Evolutionary conservation across 2,888 invertebrate genomes (phyloP), one percentile per base, ranked within the genome.

Genomic region (Polyploca ridens): DNA sequence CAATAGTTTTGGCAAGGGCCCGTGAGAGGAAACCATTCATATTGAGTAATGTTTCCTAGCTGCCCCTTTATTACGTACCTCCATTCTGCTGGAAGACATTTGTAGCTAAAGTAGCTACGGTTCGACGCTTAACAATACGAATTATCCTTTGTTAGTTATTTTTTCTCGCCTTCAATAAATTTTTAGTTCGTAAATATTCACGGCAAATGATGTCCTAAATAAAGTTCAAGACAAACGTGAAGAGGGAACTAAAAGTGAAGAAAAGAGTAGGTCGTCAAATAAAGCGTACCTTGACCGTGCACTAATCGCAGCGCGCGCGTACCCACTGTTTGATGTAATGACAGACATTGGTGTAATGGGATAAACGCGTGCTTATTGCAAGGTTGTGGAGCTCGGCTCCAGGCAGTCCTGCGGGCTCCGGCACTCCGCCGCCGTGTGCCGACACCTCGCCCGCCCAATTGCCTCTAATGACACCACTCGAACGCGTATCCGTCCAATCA

Each of bases 401-500:
- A 85, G 85, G 83, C 90, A 86, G 87, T 87, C 81, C 85, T 84
- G 87, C 84, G 86, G 83, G 83, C 84, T 78, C 83, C 80, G 82
- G 64, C 82, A 78, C 81, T 74, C 81, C 71, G 81, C 78, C 81
- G 83, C 83, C 86, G 88, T 84, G 82, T 77, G 82, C 82, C 85
- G 84, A 89, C 87, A 84, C 86, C 86, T 85, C 86, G 80, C 83
- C 83, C 81, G 81, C 76, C 85, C 91, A 93, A 93, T 93, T 93
- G 92, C 77, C 79, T 84, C 86, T 91, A 93, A 93, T 92, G 85
- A 86, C 78, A 86, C 89, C 90, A 91, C 91, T 91, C 90, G 87
- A 89, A 89, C 87, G 87, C 87, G 90, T 90, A 91, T 93, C 93
- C 93, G 91, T 86, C 83, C 90, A 90, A 88, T 90, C 87, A 87